Evolutionary conservation across 2,113 vertebrate genomes (phyloP).

Genomic region (Trinectes maculatus): DNA sequence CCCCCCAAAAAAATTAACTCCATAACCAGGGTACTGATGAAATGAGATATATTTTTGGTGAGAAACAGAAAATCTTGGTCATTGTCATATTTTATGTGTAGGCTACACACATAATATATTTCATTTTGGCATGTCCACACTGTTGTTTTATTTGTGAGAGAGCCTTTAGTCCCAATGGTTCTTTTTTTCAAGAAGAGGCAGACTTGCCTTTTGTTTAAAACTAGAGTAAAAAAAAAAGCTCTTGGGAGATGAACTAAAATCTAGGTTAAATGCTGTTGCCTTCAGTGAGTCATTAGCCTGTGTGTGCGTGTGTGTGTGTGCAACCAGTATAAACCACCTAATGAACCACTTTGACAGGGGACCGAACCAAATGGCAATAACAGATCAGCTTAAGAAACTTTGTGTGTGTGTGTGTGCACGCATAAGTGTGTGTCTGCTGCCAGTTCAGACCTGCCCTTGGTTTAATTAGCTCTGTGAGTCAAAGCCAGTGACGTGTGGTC

Average conservation of each 20-base stretch:
- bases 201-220: no score
- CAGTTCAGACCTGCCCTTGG: slow-evolving; percentile 85
- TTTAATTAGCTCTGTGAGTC: slow-evolving; percentile 86
- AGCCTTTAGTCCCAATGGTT: no score
- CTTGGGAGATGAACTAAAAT: background rate
- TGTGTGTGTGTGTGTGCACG: slow-evolving; percentile 26
- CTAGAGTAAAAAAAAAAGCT: background rate
- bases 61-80: no score
- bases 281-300: slow-evolving; percentile 13
- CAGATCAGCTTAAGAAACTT: slow-evolving; percentile 71
- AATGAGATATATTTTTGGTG: no score
- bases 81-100: no score
- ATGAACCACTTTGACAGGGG: slow-evolving; percentile 48
- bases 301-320: slow-evolving; percentile 11
- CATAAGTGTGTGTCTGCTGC: slow-evolving; percentile 58
- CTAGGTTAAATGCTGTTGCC: background rate
- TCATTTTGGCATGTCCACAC: no score
- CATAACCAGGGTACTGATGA: no score
- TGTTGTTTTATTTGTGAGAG: no score
- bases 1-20: background rate
- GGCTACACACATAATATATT: no score
- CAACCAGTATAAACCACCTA: slow-evolving; percentile 41
- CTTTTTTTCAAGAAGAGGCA: no score
- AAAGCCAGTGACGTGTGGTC: slow-evolving; percentile 81
- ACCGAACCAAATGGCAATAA: slow-evolving; percentile 65